A percentile compares a stretch with the other conserved stretches of the same genome.
These are phyloP conservation scores for Trachymyrmex septentrionalis DNA, from an alignment of 1,140 invertebrate species.

Conservation along the genomic window DNA sequence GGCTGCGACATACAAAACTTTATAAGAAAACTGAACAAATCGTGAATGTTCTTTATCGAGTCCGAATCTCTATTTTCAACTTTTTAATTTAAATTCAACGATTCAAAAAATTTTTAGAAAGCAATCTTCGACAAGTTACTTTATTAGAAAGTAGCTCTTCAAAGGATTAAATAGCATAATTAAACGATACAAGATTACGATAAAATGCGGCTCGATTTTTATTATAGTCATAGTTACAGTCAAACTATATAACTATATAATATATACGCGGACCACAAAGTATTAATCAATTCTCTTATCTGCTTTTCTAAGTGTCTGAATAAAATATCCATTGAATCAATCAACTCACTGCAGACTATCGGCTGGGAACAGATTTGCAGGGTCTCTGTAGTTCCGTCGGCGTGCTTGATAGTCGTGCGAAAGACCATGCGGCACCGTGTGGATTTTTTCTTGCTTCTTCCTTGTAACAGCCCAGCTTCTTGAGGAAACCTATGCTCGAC, in stretches of 20 bases:
- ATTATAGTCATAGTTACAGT: no score
- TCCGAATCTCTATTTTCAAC: background rate
- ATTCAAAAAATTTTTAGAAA: no score
- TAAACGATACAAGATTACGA: no score
- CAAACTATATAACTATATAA: no score
- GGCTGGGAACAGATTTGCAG: conserved; percentile 97
- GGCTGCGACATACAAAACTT: conserved; percentile 88
- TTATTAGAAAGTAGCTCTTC: no score
- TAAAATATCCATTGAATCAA: background rate
- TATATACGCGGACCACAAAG: no score
- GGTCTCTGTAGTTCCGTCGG: conserved; percentile 92
- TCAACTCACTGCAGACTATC: conserved; percentile 97
- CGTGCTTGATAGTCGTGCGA: conserved; percentile 92
- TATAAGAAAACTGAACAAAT: conserved; percentile 12
- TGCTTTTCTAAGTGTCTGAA: background rate
- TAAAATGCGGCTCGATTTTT: no score
- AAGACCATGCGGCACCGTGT: conserved; percentile 98
- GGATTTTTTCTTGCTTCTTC: conserved; percentile 96
- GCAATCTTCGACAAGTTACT: no score
- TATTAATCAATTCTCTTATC: background rate
- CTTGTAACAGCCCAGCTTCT: conserved; percentile 87
- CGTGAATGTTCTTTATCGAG: background rate
- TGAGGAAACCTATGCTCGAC: conserved; percentile 97
- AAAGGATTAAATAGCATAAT: no score
- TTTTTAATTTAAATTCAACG: no score